Percentiles rank a stretch among this genome's conserved stretches.
phyloP scores from a whole-genome alignment of 2,113 vertebrate species.

The Protomyctophum bolini region DNA sequence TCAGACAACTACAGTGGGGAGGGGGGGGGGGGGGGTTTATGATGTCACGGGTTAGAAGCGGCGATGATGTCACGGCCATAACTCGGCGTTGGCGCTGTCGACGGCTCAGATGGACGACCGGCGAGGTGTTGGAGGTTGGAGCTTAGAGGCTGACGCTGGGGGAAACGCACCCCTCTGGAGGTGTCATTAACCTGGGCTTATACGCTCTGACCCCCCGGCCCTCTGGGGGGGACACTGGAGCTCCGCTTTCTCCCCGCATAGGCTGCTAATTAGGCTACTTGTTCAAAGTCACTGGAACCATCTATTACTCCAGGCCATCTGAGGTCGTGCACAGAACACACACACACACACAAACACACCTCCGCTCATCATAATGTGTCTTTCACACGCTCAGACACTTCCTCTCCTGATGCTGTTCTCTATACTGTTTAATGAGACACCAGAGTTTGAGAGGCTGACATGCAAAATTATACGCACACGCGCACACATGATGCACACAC shows the following conservation, averaged over 20 bases:
- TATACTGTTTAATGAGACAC: constrained; percentile 80
- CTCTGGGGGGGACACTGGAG: constrained; percentile 44
- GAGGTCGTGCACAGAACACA: constrained; percentile 41
- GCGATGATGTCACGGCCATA: constrained; percentile 79
- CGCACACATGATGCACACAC: constrained; percentile 17
- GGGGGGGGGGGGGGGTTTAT: constrained; percentile 56
- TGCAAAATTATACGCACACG: constrained; percentile 34
- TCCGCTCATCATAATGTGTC: constrained; percentile 62
- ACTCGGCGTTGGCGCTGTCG: constrained; percentile 66
- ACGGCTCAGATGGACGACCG: constrained; percentile 71
- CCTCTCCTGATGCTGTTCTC: constrained; percentile 59
- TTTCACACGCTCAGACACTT: constrained; percentile 56
- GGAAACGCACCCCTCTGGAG: constrained; percentile 77
- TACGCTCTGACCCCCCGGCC: constrained; percentile 67
- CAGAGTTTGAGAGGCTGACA: constrained; percentile 69
- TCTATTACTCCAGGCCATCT: constrained; percentile 54
- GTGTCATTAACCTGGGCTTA: constrained; percentile 82
- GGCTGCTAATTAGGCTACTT: constrained; percentile 78
- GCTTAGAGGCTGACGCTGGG: constrained; percentile 73
- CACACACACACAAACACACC: constrained; percentile 51
- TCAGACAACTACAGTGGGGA: constrained; percentile 47
- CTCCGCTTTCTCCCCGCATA: constrained; percentile 53
- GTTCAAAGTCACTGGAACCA: constrained; percentile 69
- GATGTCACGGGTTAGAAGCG: constrained; percentile 78
- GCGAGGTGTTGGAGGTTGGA: constrained; percentile 70